Conservation (phyloP, 2,113 vertebrate genomes). For the Takifugu bimaculatus region DNA sequence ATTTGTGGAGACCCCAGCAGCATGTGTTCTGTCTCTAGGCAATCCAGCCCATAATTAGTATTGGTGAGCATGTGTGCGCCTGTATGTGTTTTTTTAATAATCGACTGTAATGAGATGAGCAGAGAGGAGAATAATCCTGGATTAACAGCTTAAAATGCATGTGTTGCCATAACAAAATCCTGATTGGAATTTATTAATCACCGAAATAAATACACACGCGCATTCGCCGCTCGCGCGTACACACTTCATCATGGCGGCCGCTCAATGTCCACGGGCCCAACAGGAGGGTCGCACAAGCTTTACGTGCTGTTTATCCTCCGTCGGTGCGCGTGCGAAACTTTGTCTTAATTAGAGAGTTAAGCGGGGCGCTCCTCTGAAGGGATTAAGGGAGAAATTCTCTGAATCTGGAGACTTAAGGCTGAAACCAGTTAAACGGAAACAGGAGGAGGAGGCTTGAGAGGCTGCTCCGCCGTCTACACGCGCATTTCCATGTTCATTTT, state of each 20-base stretch:
- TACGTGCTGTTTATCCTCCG: neutral
- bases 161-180: conserved; percentile 60
- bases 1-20: conserved; percentile 29
- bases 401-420: conserved; percentile 58
- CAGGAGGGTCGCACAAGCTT: conserved; percentile 19
- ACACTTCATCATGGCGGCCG: conserved; percentile 10
- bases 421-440: conserved; percentile 58
- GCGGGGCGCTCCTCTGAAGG: conserved; percentile 41
- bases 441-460: conserved; percentile 41
- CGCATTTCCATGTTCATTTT: conserved; percentile 23
- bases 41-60: conserved; percentile 57
- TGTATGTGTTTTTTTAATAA: conserved; percentile 59
- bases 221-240: neutral
- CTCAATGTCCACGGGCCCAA: conserved; percentile 29
- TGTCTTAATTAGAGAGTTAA: conserved; percentile 66
- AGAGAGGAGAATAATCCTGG: conserved; percentile 64
- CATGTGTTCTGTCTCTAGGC: conserved; percentile 47
- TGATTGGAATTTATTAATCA: conserved; percentile 59
- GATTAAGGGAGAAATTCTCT: conserved; percentile 62
- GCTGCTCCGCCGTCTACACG: conserved; percentile 14
- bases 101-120: conserved; percentile 61
- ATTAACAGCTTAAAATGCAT: conserved; percentile 65
- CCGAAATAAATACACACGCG: conserved; percentile 41
- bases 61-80: conserved; percentile 22
- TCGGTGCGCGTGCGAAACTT: conserved; percentile 27